These are phyloP conservation scores for Atrina japonica DNA, from an alignment of 2,888 invertebrate genomes.

Conservation along the genomic window DNA sequence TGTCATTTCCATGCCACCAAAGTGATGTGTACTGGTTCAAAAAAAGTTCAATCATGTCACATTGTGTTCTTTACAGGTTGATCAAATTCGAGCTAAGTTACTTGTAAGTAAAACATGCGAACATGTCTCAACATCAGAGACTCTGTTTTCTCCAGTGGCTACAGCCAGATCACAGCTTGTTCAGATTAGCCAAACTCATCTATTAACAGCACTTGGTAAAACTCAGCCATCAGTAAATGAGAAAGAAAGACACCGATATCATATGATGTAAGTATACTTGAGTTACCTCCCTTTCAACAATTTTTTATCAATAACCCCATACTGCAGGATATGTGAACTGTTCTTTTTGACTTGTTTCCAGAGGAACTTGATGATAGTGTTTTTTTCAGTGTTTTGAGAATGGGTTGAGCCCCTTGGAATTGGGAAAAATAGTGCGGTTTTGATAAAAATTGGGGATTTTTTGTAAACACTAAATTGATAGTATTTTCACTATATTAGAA, in stretches of 20 bases:
- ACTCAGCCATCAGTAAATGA: constrained; percentile 90
- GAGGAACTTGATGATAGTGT: not conserved
- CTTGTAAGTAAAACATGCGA: constrained; percentile 50
- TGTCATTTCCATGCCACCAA: too few relatives aligned
- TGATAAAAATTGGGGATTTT: too few relatives aligned
- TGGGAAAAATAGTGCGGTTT: too few relatives aligned
- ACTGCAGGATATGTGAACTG: too few relatives aligned
- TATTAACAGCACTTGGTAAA: constrained; percentile 85
- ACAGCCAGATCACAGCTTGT: constrained; percentile 49
- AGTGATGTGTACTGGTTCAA: too few relatives aligned
- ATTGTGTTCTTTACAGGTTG: constrained; percentile 40
- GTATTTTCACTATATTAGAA: too few relatives aligned
- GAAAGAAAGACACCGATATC: constrained; percentile 87
- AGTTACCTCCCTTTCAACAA: too few relatives aligned
- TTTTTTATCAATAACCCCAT: too few relatives aligned
- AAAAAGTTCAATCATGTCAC: too few relatives aligned
- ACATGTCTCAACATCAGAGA: constrained; percentile 51
- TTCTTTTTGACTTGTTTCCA: not conserved
- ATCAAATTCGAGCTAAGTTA: constrained; percentile 49
- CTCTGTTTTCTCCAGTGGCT: constrained; percentile 53
- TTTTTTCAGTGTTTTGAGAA: too few relatives aligned
- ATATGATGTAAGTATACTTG: constrained; percentile 86
- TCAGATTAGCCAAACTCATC: constrained; percentile 84
- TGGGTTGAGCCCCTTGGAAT: too few relatives aligned
- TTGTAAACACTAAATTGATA: too few relatives aligned